Conservation (phyloP, 2,113 vertebrate genomes). For the Tautogolabrus adspersus region DNA sequence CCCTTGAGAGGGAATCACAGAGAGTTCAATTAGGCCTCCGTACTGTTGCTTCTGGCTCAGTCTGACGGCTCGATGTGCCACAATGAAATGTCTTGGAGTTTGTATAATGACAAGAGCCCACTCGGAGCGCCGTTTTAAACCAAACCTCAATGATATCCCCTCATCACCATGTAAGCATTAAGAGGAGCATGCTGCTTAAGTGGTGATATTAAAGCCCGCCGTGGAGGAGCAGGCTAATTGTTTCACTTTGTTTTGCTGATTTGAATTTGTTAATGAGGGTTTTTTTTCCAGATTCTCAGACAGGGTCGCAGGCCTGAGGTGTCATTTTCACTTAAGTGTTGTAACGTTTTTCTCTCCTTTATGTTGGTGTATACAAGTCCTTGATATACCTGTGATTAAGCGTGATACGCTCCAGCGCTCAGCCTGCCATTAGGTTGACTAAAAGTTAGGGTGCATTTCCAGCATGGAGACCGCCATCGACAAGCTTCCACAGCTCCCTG, state of each 20-base stretch:
- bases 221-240: constrained; percentile 45
- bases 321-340: constrained; percentile 41
- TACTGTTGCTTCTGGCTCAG: constrained; percentile 58
- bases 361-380: neutral
- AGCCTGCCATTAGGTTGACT: too few relatives aligned
- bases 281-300: neutral
- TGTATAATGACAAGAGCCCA: constrained; percentile 42
- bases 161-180: constrained; percentile 40
- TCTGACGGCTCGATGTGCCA: constrained; percentile 33
- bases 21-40: constrained; percentile 75
- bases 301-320: constrained; percentile 20
- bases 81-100: constrained; percentile 55
- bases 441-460: too few relatives aligned
- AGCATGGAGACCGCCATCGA: too few relatives aligned
- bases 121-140: constrained; percentile 33
- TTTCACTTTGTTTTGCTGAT: constrained; percentile 53
- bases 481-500: too few relatives aligned
- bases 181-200: constrained; percentile 52
- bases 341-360: neutral
- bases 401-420: too few relatives aligned
- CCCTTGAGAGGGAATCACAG: constrained; percentile 71
- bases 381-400: constrained; percentile 18
- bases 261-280: constrained; percentile 46
- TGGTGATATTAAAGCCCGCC: constrained; percentile 49
- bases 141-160: constrained; percentile 50